These are phyloP conservation scores for Beris chalybata DNA, from an alignment of 2,888 invertebrate species.

Conservation along the genomic window DNA sequence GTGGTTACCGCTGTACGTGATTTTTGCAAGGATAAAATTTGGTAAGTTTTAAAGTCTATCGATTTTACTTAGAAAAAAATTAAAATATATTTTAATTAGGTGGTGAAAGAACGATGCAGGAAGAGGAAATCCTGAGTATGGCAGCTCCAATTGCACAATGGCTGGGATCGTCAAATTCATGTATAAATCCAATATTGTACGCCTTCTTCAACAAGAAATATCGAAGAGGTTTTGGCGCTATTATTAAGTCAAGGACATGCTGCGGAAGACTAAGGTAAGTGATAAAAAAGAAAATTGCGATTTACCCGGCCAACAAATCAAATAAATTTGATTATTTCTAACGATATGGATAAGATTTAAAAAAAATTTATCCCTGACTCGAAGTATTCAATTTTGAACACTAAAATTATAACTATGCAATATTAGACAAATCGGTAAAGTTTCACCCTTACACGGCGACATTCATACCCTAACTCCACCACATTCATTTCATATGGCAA, in stretches of 20 bases:
- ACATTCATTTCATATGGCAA: slow-evolving; percentile 13
- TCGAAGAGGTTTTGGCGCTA: slow-evolving; percentile 84
- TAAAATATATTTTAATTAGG: slow-evolving; percentile 41
- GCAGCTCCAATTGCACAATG: slow-evolving; percentile 88
- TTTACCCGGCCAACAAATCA: no score
- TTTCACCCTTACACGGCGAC: neutral
- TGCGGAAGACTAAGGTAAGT: slow-evolving; percentile 72
- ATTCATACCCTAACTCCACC: slow-evolving; percentile 1
- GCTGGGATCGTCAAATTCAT: slow-evolving; percentile 92
- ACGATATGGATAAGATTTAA: no score
- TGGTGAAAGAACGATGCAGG: slow-evolving; percentile 67
- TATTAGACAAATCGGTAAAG: no score
- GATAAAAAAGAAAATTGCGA: no score
- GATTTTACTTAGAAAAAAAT: neutral
- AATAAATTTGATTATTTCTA: no score
- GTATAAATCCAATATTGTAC: slow-evolving; percentile 93
- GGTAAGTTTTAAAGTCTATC: slow-evolving; percentile 59
- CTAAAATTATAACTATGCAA: no score
- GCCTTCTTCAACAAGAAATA: slow-evolving; percentile 95
- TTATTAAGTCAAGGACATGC: slow-evolving; percentile 81
- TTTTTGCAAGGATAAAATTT: slow-evolving; percentile 84
- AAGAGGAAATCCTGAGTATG: slow-evolving; percentile 76
- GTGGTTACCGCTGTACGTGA: slow-evolving; percentile 89
- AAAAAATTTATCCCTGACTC: no score
- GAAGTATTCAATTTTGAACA: no score